These are phyloP conservation scores for Eublepharis macularius DNA, from an alignment of 2,113 vertebrate genomes.

Conservation along the genomic window DNA sequence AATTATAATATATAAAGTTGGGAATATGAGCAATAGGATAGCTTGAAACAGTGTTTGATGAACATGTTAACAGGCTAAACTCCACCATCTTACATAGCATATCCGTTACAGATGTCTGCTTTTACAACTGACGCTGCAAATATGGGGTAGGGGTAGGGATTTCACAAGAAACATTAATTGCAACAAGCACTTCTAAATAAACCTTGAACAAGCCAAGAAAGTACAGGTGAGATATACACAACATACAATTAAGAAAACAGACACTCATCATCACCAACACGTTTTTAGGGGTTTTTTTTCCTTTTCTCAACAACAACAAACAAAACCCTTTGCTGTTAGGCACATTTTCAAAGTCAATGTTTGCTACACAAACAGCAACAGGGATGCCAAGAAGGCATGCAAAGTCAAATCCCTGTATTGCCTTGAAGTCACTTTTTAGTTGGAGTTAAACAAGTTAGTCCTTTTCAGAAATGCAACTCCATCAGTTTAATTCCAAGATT, in stretches of 20 bases:
- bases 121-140: conserved; percentile 52
- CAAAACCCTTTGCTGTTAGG: conserved; percentile 56
- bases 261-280: conserved; percentile 52
- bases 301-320: conserved; percentile 28
- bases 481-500: neutral
- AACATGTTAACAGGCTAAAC: conserved; percentile 59
- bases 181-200: conserved; percentile 62
- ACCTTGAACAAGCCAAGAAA: conserved; percentile 62
- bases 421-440: conserved; percentile 22
- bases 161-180: conserved; percentile 65
- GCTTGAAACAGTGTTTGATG: conserved; percentile 56
- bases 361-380: conserved; percentile 63
- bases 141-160: conserved; percentile 35
- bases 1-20: conserved; percentile 63
- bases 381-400: conserved; percentile 52
- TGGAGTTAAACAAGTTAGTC: conserved; percentile 36
- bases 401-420: conserved; percentile 43
- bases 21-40: conserved; percentile 59
- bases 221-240: conserved; percentile 53
- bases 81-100: conserved; percentile 56
- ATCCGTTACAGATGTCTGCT: conserved; percentile 42
- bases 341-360: conserved; percentile 62
- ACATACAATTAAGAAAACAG: conserved; percentile 60
- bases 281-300: conserved; percentile 53
- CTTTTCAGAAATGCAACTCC: conserved; percentile 40